A percentile compares a stretch with the other conserved stretches of the same genome.
These are phyloP conservation scores for Chiropotes sagulatus DNA, from an alignment of 2,797 vertebrate genomes.

Conservation along the genomic window DNA sequence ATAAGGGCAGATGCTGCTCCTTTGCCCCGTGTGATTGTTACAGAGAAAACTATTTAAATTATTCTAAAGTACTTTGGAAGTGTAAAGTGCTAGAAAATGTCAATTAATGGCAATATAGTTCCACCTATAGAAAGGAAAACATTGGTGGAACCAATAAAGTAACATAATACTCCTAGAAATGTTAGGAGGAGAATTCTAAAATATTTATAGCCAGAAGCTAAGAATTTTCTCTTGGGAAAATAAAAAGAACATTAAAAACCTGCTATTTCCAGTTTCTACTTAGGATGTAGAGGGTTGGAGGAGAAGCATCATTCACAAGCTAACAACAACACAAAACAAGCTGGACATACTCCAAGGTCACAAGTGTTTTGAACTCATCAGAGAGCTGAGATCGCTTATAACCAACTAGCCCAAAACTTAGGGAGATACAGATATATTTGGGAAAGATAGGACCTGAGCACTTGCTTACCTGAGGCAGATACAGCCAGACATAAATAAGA, in stretches of 20 bases:
- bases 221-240: not conserved
- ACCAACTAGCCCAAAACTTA: not conserved
- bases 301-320: not conserved
- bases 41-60: conserved; percentile 5
- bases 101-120: not conserved
- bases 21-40: not conserved
- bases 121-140: not conserved
- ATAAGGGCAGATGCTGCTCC: not conserved
- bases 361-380: not conserved
- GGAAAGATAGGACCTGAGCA: not conserved
- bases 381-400: not conserved
- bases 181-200: conserved; percentile 4
- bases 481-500: not conserved
- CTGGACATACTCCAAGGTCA: not conserved
- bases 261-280: not conserved
- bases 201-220: not conserved
- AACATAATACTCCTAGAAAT: not conserved
- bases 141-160: not conserved
- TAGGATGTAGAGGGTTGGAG: not conserved
- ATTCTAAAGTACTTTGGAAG: conserved; percentile 27
- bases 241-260: not conserved
- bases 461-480: not conserved
- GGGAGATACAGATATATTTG: not conserved
- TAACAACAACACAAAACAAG: not conserved
- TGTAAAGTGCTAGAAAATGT: not conserved